Base-by-base conservation (phyloP, 2,888 invertebrate genomes). In the Coelinius sp. region DNA sequence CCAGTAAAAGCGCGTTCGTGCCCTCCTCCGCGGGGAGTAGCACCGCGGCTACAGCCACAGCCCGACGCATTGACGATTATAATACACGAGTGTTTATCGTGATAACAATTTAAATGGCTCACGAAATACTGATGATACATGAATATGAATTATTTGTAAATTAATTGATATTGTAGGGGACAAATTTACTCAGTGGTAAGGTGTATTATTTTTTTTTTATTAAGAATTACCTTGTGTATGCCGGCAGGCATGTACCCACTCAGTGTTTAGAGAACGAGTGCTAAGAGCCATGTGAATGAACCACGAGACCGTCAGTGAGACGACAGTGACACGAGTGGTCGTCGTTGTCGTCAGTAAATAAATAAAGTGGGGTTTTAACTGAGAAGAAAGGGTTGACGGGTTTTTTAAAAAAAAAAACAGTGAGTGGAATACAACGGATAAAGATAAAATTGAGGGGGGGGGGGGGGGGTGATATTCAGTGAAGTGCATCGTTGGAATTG, bases 41-140 rank as follows among this genome's bases (percentile, higher is more conserved):
- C 71, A 63, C 63, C 68, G 70, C 64, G 68, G 70, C 69, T 56
- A 67, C 67, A 56, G 65, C 52, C 63, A 72, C 68, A 59, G 68
- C 56, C 56, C 66, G 59, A 73, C 62, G 62, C 59, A 41, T 44
- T n/a, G n/a, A 41, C n/a, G n/a, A n/a, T n/a, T n/a, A n/a, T n/a
- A n/a, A n/a, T n/a, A 41, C 41, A 41, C 41, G 35, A 35, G 35
- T 35, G 35, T 10, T n/a, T n/a, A 35, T 35, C 35, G 35, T 35
- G 35, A 10, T 35, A 1, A 10, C 35, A 6, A 2, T 35, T 7
- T 8, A 10, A 35, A 2, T 10, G 7, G 8, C 35, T 10, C 35
- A 35, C 10, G 7, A 10, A 10, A 10, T 3, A 6, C 7, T 35
- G 7, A 35, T 10, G 10, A 35, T 35, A 10, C 7, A 8, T 35